A percentile compares a stretch with the other conserved stretches of the same genome.
These are phyloP conservation scores for Dromococcyx pavoninus DNA, from an alignment of 2,797 vertebrate species.

Conservation along the genomic window DNA sequence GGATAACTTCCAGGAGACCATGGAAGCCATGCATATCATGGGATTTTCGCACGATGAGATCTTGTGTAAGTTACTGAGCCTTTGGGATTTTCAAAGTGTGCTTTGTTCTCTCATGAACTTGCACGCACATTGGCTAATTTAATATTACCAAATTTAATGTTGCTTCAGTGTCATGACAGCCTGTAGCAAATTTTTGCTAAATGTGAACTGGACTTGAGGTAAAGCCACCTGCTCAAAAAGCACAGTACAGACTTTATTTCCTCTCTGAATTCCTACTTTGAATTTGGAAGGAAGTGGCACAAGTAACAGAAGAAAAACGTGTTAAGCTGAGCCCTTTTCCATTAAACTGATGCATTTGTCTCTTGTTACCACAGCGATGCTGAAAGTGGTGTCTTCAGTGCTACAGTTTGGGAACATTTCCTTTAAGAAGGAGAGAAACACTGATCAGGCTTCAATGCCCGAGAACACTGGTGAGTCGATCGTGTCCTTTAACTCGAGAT, in stretches of 20 bases:
- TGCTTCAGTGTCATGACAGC: neutral
- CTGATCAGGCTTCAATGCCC: constrained; percentile 97
- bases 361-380: constrained; percentile 83
- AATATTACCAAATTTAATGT: neutral
- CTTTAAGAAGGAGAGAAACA: constrained; percentile 98
- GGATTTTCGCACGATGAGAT: constrained; percentile 96
- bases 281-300: neutral
- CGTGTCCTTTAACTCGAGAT: accelerated
- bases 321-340: neutral
- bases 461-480: constrained; percentile 91
- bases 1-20: constrained; percentile 98
- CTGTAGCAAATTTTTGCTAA: neutral
- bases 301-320: neutral
- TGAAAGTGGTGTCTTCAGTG: constrained; percentile 95
- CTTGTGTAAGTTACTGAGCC: constrained; percentile 79
- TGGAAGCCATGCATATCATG: constrained; percentile 99
- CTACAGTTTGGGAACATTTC: constrained; percentile 97
- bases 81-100: neutral
- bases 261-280: neutral
- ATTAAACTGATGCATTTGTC: neutral
- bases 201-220: neutral
- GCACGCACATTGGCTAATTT: neutral
- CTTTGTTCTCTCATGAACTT: neutral
- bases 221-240: neutral
- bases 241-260: neutral